These are phyloP conservation scores for Gymnocephalus cernua DNA, from an alignment of 2,113 vertebrate species.

Conservation along the genomic window DNA sequence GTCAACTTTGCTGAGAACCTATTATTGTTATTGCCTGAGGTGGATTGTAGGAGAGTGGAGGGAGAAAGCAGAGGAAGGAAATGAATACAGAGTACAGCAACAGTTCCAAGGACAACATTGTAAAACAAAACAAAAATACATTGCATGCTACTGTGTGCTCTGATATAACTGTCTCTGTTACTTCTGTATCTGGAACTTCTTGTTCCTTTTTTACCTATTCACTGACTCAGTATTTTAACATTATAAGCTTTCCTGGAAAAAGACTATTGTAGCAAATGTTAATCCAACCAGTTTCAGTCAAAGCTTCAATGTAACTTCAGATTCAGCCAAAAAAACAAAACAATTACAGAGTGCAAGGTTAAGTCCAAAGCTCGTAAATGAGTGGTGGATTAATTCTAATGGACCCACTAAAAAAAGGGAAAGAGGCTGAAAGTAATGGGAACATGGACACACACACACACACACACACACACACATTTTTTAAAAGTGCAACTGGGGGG, in stretches of 20 bases:
- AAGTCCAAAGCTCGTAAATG: slow-evolving; percentile 36
- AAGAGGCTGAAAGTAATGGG: slow-evolving; percentile 11
- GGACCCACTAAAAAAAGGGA: slow-evolving; percentile 18
- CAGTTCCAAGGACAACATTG: slow-evolving; percentile 64
- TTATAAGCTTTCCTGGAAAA: not conserved
- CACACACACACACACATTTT: too few relatives aligned
- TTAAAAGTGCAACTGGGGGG: too few relatives aligned
- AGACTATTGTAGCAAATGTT: not conserved
- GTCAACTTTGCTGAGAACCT: slow-evolving; percentile 12
- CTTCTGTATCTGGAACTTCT: not conserved
- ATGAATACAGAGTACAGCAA: slow-evolving; percentile 42
- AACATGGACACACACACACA: not conserved
- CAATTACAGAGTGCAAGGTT: slow-evolving; percentile 35
- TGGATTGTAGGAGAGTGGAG: slow-evolving; percentile 38
- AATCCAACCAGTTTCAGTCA: not conserved
- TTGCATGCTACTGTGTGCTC: slow-evolving; percentile 21
- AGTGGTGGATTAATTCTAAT: slow-evolving; percentile 33
- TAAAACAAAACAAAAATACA: not conserved
- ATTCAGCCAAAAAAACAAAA: slow-evolving; percentile 26
- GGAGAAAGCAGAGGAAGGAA: slow-evolving; percentile 62
- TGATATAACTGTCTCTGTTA: slow-evolving; percentile 1
- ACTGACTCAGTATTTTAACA: not conserved
- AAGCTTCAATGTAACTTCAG: slow-evolving; percentile 8
- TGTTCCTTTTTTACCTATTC: not conserved
- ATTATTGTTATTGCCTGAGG: slow-evolving; percentile 60